phyloP scores from a whole-genome alignment of 92 coral and sea anemone species.

The Palythoa caribaeorum region DNA sequence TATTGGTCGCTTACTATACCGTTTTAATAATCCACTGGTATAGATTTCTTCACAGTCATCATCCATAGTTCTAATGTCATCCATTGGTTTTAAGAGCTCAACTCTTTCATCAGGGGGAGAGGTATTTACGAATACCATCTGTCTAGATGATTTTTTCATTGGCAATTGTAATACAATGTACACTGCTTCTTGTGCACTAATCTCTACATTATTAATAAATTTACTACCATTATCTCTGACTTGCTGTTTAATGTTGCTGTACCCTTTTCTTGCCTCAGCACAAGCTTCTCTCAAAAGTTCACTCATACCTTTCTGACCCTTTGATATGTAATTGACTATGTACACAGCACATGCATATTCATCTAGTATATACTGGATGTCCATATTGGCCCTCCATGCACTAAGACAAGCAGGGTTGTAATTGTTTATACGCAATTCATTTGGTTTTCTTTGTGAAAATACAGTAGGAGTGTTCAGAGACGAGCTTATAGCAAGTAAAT shows the following conservation, averaged over 20 bases:
- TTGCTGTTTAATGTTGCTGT: neutral
- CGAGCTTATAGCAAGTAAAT: neutral
- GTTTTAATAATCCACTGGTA: slow-evolving; percentile 13
- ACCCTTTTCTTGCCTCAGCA: slow-evolving; percentile 4
- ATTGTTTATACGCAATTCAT: slow-evolving; percentile 2
- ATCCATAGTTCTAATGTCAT: slow-evolving; percentile 3
- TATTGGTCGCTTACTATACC: neutral
- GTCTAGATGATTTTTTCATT: slow-evolving; percentile 6
- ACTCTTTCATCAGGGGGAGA: slow-evolving; percentile 5
- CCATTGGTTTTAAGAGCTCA: slow-evolving; percentile 8
- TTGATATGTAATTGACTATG: neutral
- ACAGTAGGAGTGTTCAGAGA: slow-evolving; percentile 6
- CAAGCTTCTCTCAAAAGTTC: slow-evolving; percentile 5
- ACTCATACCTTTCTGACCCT: slow-evolving; percentile 9
- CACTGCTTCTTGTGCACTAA: neutral
- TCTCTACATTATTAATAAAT: no score
- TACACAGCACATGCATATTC: neutral
- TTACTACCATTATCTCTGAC: no score
- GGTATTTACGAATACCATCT: slow-evolving; percentile 3
- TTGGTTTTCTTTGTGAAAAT: neutral
- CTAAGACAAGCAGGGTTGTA: neutral
- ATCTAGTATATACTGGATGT: slow-evolving; percentile 2
- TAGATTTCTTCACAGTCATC: slow-evolving; percentile 38
- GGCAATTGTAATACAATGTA: neutral
- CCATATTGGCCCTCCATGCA: slow-evolving; percentile 4